Percentiles rank a stretch among this genome's conserved stretches.
Evolutionary conservation across 2,113 vertebrate genomes (phyloP).

Genomic region (Leucoraja erinaceus): DNA sequence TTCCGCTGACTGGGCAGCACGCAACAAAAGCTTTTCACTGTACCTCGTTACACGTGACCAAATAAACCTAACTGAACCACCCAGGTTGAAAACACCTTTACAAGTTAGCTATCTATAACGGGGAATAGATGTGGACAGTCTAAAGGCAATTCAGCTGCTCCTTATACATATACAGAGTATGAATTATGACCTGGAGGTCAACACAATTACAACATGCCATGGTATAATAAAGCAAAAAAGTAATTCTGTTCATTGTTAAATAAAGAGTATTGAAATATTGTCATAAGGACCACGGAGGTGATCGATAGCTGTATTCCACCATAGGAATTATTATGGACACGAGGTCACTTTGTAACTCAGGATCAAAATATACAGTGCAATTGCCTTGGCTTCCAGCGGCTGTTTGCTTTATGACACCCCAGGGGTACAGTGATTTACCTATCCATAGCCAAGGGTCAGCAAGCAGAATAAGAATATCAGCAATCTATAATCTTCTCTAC

Average conservation of each 20-base stretch:
- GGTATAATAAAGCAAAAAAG: constrained; percentile 35
- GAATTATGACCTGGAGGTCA: constrained; percentile 31
- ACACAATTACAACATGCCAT: constrained; percentile 34
- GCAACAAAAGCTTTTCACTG: too few relatives aligned
- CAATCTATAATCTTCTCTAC: constrained; percentile 33
- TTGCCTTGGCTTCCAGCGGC: constrained; percentile 19
- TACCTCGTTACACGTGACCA: too few relatives aligned
- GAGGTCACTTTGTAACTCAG: constrained; percentile 32
- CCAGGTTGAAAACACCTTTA: not conserved
- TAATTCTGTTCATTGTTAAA: constrained; percentile 32
- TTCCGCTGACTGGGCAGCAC: too few relatives aligned
- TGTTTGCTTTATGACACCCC: constrained; percentile 28
- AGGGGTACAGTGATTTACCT: constrained; percentile 36
- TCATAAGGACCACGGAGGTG: constrained; percentile 23
- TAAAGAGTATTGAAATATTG: constrained; percentile 27
- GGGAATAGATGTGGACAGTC: not conserved
- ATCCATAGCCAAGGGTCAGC: constrained; percentile 32
- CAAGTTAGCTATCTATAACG: not conserved
- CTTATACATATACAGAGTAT: not conserved
- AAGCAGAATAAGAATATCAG: constrained; percentile 29
- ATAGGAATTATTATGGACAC: constrained; percentile 28
- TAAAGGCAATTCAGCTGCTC: constrained; percentile 17
- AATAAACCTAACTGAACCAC: not conserved
- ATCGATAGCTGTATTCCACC: constrained; percentile 15
- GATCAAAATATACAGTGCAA: constrained; percentile 30